Base-by-base conservation (phyloP, 2,113 vertebrate species). In the Spermophilus dauricus region DNA sequence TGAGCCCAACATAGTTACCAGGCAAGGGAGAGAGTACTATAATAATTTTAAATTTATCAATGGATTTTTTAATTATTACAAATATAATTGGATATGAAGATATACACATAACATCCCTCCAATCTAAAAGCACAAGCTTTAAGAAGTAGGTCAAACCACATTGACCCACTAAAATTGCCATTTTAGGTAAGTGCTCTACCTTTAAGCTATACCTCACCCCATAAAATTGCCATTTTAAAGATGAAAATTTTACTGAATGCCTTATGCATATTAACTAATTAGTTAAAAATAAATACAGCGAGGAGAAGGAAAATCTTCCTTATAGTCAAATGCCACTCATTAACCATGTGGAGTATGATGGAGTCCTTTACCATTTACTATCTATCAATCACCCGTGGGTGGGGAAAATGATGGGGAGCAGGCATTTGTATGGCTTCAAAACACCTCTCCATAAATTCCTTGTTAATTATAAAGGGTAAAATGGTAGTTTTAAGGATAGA, bases 71-170 rank as follows among this genome's bases (percentile, higher is more conserved):
- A 78, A 94, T 51, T 83, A 58, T 8, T 45, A 28, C n/a, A 86
- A 93, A 87, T 90, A 93, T 32, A 87, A 85, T 9, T 58, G 28
- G 20, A 69, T 95, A 28, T n/a, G 28, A 95, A 85, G 51, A 85
- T 61, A 67, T 0, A 58, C 24, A 39, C 10, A 63, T 65, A 12
- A 4, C 61, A 61, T 34, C 11, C 30, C 28, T 30, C 10, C 32
- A 69, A 34, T 69, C 65, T 69, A 69, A 69, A 69, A 69, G 32
- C 32, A 69, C 30, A 69, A 28, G 13, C 30, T 28, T 34, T 4
- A 88, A 51, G 17, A 53, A 63, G 58, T n/a, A 63, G 51, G 8
- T 24, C 86, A 75, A 95, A 78, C 20, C 65, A 69, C 32, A 69
- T 9, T 45, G 45, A 45, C 45, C 45, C 8, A 45, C 45, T 69